Percentiles rank a stretch among this genome's conserved stretches.
Conservation (phyloP, 2,888 invertebrate species). For the Sthenelais limicola region DNA sequence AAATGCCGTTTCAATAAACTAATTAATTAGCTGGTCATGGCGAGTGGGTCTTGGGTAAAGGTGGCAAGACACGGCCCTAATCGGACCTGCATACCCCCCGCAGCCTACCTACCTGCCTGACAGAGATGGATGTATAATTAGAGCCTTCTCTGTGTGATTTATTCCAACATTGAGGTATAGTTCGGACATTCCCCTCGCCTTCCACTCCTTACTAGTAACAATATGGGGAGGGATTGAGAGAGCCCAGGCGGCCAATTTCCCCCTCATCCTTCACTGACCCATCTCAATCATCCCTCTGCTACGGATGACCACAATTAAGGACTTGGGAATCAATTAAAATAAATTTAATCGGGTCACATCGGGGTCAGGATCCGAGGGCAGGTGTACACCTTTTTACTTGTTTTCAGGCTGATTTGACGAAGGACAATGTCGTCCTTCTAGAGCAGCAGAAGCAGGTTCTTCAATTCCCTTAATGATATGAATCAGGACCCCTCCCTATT, state of each 20-base stretch:
- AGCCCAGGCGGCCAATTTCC: conserved; percentile 1
- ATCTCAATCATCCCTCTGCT: neutral
- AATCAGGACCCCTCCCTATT: no score
- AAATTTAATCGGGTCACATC: conserved; percentile 15
- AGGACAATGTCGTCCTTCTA: no score
- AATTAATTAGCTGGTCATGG: conserved; percentile 25
- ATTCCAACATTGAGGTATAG: conserved; percentile 9
- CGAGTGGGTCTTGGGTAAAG: neutral
- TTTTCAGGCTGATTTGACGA: no score
- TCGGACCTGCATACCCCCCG: conserved; percentile 31
- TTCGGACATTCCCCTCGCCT: conserved; percentile 8
- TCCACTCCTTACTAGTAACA: conserved; percentile 1
- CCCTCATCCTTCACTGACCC: conserved; percentile 25
- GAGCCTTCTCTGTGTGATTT: conserved; percentile 28
- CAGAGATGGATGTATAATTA: conserved; percentile 15
- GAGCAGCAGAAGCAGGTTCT: no score
- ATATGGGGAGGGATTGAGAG: conserved; percentile 3
- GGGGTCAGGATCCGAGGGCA: conserved; percentile 15
- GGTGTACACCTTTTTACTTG: conserved; percentile 3
- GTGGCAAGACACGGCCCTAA: conserved; percentile 10
- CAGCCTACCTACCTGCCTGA: neutral
- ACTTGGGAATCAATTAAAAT: conserved; percentile 26
- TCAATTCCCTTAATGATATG: no score
- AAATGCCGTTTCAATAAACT: conserved; percentile 30
- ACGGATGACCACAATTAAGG: neutral